Evolutionary conservation across 2,888 invertebrate species (phyloP), one percentile per base, ranked within the genome.

Genomic region (Timandra comae): DNA sequence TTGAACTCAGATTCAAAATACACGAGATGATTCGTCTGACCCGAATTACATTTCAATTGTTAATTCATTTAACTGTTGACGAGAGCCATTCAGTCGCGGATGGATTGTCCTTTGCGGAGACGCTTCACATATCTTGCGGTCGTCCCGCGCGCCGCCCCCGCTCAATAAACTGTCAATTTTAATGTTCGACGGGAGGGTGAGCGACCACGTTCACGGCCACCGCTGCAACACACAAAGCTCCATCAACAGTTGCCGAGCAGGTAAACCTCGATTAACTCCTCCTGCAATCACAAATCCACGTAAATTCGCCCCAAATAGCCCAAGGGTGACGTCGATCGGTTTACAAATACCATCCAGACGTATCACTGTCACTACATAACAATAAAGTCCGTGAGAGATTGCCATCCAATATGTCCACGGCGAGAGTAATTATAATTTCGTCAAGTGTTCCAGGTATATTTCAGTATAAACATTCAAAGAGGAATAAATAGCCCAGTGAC

Each of bases 201-300:
- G 64, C 69, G 81, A 75, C 81, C 79, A 80, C 60, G 58, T 69
- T 81, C 80, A 81, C 54, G 81, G 81, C 53, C 76, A 54, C 25
- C 51, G 53, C 55, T 52, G 47, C 55, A 38, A 53, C 57, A 51
- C 66, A 75, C 74, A 76, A 75, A 76, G 69, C 63, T 52, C 50
- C 49, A 43, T 36, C 55, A 63, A 69, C 79, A 72, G 74, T 76
- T 74, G 73, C 51, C 53, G 64, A 16, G 62, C 77, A 79, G 77
- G 78, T 81, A 75, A 75, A 64, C 67, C 56, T 55, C 67, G 65
- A 79, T 76, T 77, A 75, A 80, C 78, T 74, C 74, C 71, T 77
- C 71, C n/a, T 60, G 41, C 63, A 60, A 57, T 56, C 67, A 70
- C 74, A 73, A 74, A 71, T 78, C 73, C 65, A 58, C 59, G 61